Evolutionary conservation across 1,140 invertebrate species (phyloP).

Genomic region (Ceratina australensis): DNA sequence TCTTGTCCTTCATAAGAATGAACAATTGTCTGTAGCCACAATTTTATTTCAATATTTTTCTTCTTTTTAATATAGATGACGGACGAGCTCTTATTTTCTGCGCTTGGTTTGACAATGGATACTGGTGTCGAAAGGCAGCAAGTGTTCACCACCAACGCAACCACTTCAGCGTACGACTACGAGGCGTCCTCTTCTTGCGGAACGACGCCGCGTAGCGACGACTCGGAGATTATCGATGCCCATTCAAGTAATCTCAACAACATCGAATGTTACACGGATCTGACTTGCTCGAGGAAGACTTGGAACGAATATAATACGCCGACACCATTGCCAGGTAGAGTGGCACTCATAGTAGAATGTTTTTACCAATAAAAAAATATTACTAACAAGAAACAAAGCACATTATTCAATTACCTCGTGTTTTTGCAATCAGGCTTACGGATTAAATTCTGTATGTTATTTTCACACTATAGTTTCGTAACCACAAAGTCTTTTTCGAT

Average conservation of each 20-base stretch:
- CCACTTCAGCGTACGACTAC: constrained; percentile 63
- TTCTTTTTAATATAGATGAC: constrained; percentile 67
- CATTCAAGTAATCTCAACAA: constrained; percentile 37
- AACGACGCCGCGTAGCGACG: constrained; percentile 65
- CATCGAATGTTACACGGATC: constrained; percentile 72
- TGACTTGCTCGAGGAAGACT: constrained; percentile 70
- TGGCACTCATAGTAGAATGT: not conserved
- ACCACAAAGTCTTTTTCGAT: too few relatives aligned
- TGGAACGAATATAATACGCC: constrained; percentile 72
- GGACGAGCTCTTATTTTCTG: constrained; percentile 76
- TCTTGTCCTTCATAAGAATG: not conserved
- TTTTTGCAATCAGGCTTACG: too few relatives aligned
- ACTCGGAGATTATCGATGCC: constrained; percentile 65
- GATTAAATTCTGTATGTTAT: too few relatives aligned
- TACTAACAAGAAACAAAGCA: too few relatives aligned
- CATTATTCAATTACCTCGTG: too few relatives aligned
- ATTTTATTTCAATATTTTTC: not conserved
- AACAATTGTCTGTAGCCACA: too few relatives aligned
- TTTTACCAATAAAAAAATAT: too few relatives aligned
- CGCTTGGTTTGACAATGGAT: constrained; percentile 71
- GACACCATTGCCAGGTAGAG: constrained; percentile 50
- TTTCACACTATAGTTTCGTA: too few relatives aligned
- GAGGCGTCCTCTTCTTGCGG: constrained; percentile 64
- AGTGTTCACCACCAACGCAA: constrained; percentile 57
- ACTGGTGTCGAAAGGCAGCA: constrained; percentile 52